A percentile compares a stretch with the other conserved stretches of the same genome.
These are phyloP conservation scores for Acheta domesticus DNA, from an alignment of 2,888 invertebrate species.

Conservation along the genomic window DNA sequence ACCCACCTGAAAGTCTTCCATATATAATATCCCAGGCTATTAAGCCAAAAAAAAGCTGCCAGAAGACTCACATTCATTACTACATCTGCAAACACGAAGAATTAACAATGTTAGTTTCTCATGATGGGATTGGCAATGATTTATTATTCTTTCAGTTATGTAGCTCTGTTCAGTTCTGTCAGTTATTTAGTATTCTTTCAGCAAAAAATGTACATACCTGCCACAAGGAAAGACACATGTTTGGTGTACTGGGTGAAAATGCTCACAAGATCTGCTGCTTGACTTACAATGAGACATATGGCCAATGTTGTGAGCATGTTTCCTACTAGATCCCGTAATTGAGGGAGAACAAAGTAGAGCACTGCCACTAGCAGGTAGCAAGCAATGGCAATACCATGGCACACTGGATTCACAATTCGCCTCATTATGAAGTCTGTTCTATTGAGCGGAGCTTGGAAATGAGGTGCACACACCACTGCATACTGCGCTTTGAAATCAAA, in stretches of 20 bases:
- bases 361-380: conserved; percentile 70
- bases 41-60: conserved; percentile 83
- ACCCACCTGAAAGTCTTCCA: conserved; percentile 80
- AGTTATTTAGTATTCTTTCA: too few species aligned
- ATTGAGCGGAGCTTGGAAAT: conserved; percentile 63
- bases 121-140: background rate
- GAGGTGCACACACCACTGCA: conserved; percentile 71
- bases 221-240: conserved; percentile 75
- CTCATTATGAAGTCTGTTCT: conserved; percentile 65
- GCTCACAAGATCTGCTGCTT: conserved; percentile 72
- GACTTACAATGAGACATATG: conserved; percentile 70
- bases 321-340: conserved; percentile 75
- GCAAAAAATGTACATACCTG: conserved; percentile 57
- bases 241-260: conserved; percentile 77
- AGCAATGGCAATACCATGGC: conserved; percentile 69
- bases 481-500: conserved; percentile 60
- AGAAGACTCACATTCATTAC: conserved; percentile 71
- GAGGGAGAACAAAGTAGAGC: conserved; percentile 78
- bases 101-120: background rate
- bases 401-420: conserved; percentile 72
- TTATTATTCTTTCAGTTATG: background rate
- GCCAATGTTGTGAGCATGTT: conserved; percentile 81
- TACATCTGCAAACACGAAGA: conserved; percentile 60
- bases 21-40: conserved; percentile 80
- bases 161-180: too few species aligned